A percentile compares a stretch with the other conserved stretches of the same genome.
Conservation (phyloP, 2,113 vertebrate genomes). For the Benitochromis conjunctus region DNA sequence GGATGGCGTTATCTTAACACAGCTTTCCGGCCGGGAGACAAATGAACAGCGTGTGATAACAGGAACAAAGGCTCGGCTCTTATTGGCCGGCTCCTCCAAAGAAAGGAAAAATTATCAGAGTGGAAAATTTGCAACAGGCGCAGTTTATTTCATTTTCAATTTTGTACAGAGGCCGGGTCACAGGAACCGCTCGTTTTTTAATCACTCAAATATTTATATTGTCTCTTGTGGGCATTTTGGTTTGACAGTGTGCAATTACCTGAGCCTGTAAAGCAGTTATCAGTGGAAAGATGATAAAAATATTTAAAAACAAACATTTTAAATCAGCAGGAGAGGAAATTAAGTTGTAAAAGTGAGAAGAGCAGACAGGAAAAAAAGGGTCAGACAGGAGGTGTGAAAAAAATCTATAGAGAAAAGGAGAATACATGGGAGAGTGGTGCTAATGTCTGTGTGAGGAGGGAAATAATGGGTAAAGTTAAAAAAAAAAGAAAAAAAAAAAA, state of each 20-base stretch:
- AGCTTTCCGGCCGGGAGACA: conserved; percentile 67
- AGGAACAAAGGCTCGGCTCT: conserved; percentile 61
- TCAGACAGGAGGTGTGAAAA: not conserved
- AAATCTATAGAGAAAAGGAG: not conserved
- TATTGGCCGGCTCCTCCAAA: conserved; percentile 21
- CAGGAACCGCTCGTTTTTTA: conserved; percentile 46
- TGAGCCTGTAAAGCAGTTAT: conserved; percentile 76
- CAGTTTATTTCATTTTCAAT: conserved; percentile 74
- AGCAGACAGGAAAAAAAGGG: not conserved
- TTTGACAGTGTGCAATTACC: conserved; percentile 72
- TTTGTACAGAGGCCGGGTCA: conserved; percentile 64
- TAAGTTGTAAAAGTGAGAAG: conserved; percentile 65
- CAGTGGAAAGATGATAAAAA: conserved; percentile 71
- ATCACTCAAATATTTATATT: conserved; percentile 84
- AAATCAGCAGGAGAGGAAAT: conserved; percentile 80
- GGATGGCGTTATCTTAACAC: conserved; percentile 68
- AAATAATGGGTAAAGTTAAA: not conserved
- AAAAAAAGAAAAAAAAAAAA: not conserved
- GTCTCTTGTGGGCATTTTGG: conserved; percentile 59
- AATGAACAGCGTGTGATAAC: conserved; percentile 72
- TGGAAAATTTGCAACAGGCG: conserved; percentile 76
- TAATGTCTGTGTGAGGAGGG: not conserved
- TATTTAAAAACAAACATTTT: conserved; percentile 76
- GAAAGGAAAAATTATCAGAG: conserved; percentile 45
- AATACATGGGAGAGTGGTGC: accelerated